A percentile compares a stretch with the other conserved stretches of the same genome.
These are phyloP conservation scores for Huso huso DNA, from an alignment of 2,797 vertebrate species.

Conservation along the genomic window DNA sequence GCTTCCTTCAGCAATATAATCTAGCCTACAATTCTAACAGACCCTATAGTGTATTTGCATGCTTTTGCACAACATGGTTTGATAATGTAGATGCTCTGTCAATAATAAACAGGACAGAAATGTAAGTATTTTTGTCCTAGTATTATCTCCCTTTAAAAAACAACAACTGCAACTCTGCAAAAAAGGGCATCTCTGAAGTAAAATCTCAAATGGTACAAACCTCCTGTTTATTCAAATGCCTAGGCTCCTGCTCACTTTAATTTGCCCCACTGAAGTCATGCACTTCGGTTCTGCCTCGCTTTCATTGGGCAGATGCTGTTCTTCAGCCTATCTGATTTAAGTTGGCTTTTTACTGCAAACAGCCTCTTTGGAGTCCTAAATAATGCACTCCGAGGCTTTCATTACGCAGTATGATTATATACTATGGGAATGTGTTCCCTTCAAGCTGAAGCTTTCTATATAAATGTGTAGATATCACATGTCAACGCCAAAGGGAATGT, in stretches of 20 bases:
- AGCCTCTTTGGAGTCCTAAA: slow-evolving; percentile 15
- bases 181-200: no score
- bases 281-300: not conserved
- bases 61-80: no score
- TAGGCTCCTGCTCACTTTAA: not conserved
- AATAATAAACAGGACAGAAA: no score
- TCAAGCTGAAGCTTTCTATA: slow-evolving; percentile 4
- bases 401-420: slow-evolving; percentile 8
- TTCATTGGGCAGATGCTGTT: slow-evolving; percentile 8
- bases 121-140: not conserved
- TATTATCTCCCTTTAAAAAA: not conserved
- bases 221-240: no score
- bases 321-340: not conserved
- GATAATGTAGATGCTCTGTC: no score
- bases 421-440: not conserved
- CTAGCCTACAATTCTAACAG: no score
- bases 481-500: not conserved
- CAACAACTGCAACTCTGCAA: no score
- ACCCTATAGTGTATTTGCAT: no score
- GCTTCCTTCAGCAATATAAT: not conserved
- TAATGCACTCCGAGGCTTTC: slow-evolving; percentile 12
- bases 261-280: not conserved
- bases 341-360: slow-evolving; percentile 14
- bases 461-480: not conserved
- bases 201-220: no score